Evolutionary conservation across 2,888 invertebrate species (phyloP).

Genomic region (Drosophila maculinotata): DNA sequence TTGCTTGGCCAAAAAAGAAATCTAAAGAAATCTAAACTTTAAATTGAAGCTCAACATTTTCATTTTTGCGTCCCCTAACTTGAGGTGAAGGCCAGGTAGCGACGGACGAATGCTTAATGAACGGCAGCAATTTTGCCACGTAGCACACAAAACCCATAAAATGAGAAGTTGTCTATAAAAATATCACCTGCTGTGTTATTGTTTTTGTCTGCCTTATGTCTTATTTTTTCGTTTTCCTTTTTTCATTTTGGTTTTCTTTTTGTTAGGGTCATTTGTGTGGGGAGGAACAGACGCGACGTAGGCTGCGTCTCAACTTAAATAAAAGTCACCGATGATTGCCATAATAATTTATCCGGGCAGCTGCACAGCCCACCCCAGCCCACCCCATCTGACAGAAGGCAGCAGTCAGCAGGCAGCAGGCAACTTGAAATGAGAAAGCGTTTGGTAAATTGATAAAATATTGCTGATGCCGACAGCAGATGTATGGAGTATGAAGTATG

Average conservation of each 20-base stretch:
- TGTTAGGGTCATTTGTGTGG: conserved; percentile 21
- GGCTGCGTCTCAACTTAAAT: conserved; percentile 58
- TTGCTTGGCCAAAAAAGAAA: conserved; percentile 8
- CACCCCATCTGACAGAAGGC: conserved; percentile 1
- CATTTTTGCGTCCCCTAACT: conserved; percentile 40
- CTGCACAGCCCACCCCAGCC: conserved; percentile 2
- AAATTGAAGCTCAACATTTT: conserved; percentile 60
- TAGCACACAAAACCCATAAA: conserved; percentile 57
- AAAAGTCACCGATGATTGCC: conserved; percentile 79
- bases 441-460: conserved; percentile 73
- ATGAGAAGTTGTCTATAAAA: conserved; percentile 60
- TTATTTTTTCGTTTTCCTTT: conserved; percentile 9
- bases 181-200: conserved; percentile 77
- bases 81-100: conserved; percentile 2
- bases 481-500: conserved; percentile 31
- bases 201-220: conserved; percentile 52
- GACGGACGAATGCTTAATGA: conserved; percentile 55
- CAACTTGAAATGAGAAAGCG: conserved; percentile 33
- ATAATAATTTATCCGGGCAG: conserved; percentile 71
- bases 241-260: conserved; percentile 3
- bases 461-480: conserved; percentile 62
- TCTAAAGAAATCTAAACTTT: conserved; percentile 24
- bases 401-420: conserved; percentile 8
- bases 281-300: conserved; percentile 7
- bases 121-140: conserved; percentile 34